Base-by-base conservation (phyloP, 2,797 vertebrate genomes). In the Tachyglossus aculeatus region DNA sequence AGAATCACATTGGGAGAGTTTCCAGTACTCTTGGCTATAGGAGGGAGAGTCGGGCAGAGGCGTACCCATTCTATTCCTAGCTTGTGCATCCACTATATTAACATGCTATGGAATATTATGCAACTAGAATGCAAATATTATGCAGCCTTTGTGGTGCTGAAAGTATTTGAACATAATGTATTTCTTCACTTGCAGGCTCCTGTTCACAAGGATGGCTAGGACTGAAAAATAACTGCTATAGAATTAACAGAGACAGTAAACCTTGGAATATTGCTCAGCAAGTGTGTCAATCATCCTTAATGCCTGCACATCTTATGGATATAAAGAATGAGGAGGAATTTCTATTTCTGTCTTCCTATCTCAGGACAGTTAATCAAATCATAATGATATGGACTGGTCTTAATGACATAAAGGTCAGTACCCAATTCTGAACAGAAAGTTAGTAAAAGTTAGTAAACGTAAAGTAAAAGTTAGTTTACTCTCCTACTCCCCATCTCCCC, bases 341-440 rank as follows among this genome's bases (percentile, higher is more conserved):
- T 44, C 7, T 45, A 9, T 96, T 95, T 67, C 7, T 96, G 56
- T 88, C 91, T 39, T 92, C 88, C 14, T 82, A 92, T 80, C 90
- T 97, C 22, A 86, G 86, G 61, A 88, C 67, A 50, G 53, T 92
- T 27, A 89, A 86, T 81, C 88, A 88, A 74, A 63, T 95, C 76
- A 84, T 94, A 80, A 91, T 96, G 82, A 74, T 95, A 16, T 98
- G 96, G 95, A 96, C 92, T 0, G 94, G 93, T 56, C 93, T 97
- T 68, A 96, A 88, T 71, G 93, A 96, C 77, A 73, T 82, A 34
- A 88, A 93, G 94, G 96, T 96, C 75, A 84, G 84, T 87, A 21
- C 63, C n/a, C n/a, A n/a, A n/a, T n/a, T n/a, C n/a, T n/a, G n/a
- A n/a, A n/a, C n/a, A n/a, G n/a, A n/a, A n/a, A n/a, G n/a, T n/a